phyloP scores from a whole-genome alignment of 2,888 invertebrate genomes.

The Heteromyza rotundicornis region DNA sequence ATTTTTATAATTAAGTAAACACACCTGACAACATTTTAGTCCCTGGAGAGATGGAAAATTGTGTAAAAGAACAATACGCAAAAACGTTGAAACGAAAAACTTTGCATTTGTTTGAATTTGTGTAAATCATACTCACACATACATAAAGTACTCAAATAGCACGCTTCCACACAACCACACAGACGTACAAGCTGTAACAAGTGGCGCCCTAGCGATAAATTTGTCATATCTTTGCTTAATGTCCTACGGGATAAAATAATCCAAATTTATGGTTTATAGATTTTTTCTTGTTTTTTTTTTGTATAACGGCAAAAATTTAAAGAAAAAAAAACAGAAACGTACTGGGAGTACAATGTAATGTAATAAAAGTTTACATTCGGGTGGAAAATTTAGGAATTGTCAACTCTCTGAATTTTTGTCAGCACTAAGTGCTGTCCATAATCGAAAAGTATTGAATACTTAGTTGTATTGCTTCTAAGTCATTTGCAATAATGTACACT shows the following conservation, averaged over 20 bases:
- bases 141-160: neutral
- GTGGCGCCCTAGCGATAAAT: constrained; percentile 41
- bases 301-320: neutral
- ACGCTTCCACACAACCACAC: neutral
- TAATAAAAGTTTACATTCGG: too few species aligned
- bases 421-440: too few species aligned
- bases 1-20: neutral
- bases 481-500: too few species aligned
- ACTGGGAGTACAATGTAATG: too few species aligned
- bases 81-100: neutral
- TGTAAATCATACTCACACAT: neutral
- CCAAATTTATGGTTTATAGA: constrained; percentile 46
- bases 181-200: neutral
- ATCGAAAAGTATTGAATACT: too few species aligned
- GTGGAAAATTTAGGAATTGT: too few species aligned
- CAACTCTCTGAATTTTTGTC: too few species aligned
- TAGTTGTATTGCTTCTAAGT: too few species aligned
- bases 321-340: neutral
- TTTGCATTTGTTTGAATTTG: too few species aligned
- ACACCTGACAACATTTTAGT: too few species aligned
- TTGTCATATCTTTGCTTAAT: constrained; percentile 52
- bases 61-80: neutral
- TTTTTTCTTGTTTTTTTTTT: neutral
- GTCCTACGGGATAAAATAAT: constrained; percentile 48
- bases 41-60: neutral